Base-by-base conservation (phyloP, 2,797 vertebrate species). In the Neosilurus mollespiculum region DNA sequence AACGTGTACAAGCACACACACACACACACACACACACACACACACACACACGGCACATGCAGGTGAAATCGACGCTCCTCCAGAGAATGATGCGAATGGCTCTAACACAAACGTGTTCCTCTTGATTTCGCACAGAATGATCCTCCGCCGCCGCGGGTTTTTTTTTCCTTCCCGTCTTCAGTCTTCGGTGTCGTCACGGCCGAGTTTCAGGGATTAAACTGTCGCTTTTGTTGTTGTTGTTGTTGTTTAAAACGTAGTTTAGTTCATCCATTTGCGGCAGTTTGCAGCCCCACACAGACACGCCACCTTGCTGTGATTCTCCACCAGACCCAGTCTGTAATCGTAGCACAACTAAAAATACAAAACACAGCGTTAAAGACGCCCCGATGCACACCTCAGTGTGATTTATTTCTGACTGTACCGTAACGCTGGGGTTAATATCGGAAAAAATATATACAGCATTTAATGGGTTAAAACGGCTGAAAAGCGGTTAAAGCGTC, bases 191-290 rank as follows among this genome's bases (percentile, higher is more conserved):
- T 80, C 65, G 92, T 91, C 88, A 90, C 94, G 92, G 86, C 89
- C 89, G 87, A 87, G 73, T 73, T 83, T 90, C 89, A 92, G 93
- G 95, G 85, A 88, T 87, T 34, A 84, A 81, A 34, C 6, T 88
- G 26, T 66, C 84, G 53, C 79, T 72, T 14, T 54, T 54, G 16
- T 62, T 70, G 5, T 12, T 24, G 26, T 0, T 15, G 10, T 22
- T 20, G 3, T 9, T 9, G 22, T 72, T 53, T 18, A 70, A 53
- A 8, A 7, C 2, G 30, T 77, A 4, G 85, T 84, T 94, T 93
- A 99, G 95, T 99, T 99, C 92, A 99, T 97, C 98, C 98, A 99
- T 93, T 99, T 99, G 86, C 97, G 96, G 96, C 98, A 99, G 94
- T 98, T 98, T 24, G 97, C 94, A 81, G 97, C 96, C 86, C 96